phyloP scores from a whole-genome alignment of 2,797 vertebrate species.

The Platyrinchus mystaceus region DNA sequence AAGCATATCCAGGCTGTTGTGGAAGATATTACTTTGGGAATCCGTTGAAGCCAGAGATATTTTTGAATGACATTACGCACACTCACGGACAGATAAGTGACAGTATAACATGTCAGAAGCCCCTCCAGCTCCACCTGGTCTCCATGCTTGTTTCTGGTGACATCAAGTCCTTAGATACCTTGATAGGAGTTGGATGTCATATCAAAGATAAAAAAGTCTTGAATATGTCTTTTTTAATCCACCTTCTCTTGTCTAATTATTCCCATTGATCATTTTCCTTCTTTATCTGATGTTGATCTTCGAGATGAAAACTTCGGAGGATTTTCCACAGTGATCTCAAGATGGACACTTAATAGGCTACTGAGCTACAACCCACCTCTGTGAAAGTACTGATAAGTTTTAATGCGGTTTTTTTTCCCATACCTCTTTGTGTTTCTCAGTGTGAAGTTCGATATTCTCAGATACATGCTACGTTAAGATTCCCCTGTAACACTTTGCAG shows the following conservation, averaged over 20 bases:
- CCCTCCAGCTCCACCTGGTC: background rate
- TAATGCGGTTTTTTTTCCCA: background rate
- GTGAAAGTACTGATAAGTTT: background rate
- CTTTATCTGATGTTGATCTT: background rate
- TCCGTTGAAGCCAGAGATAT: background rate
- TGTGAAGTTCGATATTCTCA: background rate
- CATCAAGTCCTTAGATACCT: background rate
- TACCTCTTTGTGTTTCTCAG: background rate
- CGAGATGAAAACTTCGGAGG: background rate
- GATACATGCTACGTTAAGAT: background rate
- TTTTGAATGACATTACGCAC: background rate
- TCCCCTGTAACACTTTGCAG: background rate
- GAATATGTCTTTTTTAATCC: background rate
- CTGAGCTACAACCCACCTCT: background rate
- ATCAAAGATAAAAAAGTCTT: background rate
- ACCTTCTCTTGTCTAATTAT: background rate
- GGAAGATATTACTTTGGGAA: background rate
- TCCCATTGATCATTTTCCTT: background rate
- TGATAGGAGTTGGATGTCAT: background rate
- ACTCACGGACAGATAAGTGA: background rate
- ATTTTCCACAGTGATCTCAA: background rate
- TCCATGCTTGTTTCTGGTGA: background rate
- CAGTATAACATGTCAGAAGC: background rate
- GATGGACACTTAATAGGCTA: background rate
- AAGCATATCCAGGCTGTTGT: background rate